Evolutionary conservation across 2,888 invertebrate species (phyloP).

Genomic region (Sisyra nigra): DNA sequence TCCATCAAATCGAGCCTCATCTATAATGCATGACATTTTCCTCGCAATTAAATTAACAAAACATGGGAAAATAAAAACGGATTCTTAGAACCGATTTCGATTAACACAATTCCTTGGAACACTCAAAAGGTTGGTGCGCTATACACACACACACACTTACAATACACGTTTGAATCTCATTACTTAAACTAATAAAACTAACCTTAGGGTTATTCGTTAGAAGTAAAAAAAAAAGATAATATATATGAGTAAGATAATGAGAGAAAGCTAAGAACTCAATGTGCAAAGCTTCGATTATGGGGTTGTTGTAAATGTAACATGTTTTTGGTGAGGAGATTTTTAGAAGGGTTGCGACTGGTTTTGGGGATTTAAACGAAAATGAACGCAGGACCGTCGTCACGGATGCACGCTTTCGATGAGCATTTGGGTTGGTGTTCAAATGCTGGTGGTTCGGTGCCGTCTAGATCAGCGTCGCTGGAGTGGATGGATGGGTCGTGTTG

Average conservation of each 20-base stretch:
- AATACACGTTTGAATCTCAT: not conserved
- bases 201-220: not conserved
- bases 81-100: too few species aligned
- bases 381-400: slow-evolving; percentile 19
- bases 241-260: not conserved
- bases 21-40: too few species aligned
- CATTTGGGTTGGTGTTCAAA: slow-evolving; percentile 17
- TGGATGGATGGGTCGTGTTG: slow-evolving; percentile 27
- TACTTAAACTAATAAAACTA: not conserved
- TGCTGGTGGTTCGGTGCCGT: slow-evolving; percentile 16
- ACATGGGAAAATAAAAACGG: too few species aligned
- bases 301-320: not conserved
- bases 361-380: slow-evolving; percentile 20
- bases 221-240: not conserved
- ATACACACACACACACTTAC: too few species aligned
- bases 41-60: too few species aligned
- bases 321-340: not conserved
- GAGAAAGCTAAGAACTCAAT: too few species aligned
- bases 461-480: slow-evolving; percentile 4
- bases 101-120: too few species aligned
- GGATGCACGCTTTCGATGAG: slow-evolving; percentile 20
- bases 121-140: too few species aligned
- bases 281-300: too few species aligned
- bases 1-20: too few species aligned
- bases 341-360: not conserved